Evolutionary conservation across 2,113 vertebrate species (phyloP).

Genomic region (Columbina picui): DNA sequence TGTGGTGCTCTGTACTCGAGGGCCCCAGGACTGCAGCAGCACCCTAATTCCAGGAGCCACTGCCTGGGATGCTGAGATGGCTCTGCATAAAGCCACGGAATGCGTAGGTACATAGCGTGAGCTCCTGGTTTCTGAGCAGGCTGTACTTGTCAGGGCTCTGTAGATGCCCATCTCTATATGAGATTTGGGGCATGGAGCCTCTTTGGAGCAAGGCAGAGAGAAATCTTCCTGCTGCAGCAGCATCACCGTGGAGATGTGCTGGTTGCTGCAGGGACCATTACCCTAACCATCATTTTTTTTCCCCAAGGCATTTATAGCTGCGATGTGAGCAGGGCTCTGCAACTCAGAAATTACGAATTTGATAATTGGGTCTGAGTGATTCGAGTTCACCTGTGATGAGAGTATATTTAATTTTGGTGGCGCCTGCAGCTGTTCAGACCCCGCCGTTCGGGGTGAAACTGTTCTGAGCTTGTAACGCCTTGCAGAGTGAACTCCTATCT

Average conservation of each 20-base stretch:
- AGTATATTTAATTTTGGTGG: neutral
- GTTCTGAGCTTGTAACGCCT: neutral
- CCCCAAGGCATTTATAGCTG: neutral
- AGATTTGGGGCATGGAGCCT: neutral
- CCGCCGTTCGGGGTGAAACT: neutral
- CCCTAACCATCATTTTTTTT: neutral
- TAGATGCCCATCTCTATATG: neutral
- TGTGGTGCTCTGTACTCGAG: neutral
- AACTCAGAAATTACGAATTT: neutral
- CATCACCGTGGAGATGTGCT: neutral
- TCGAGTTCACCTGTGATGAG: neutral
- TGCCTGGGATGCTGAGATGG: neutral
- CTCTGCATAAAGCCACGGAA: neutral
- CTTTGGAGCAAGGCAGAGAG: neutral
- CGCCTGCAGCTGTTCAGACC: neutral
- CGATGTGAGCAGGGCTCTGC: neutral
- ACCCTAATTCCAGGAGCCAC: neutral
- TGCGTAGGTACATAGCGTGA: neutral
- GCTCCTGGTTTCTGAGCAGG: neutral
- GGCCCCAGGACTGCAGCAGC: neutral
- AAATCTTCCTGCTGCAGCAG: neutral
- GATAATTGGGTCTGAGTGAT: fast-evolving
- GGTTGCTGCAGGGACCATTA: neutral
- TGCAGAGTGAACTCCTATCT: neutral
- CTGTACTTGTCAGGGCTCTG: neutral